A percentile compares a stretch with the other conserved stretches of the same genome.
These are phyloP conservation scores for Schizothorax lantsangensis DNA, from an alignment of 2,797 vertebrate species.

Conservation along the genomic window DNA sequence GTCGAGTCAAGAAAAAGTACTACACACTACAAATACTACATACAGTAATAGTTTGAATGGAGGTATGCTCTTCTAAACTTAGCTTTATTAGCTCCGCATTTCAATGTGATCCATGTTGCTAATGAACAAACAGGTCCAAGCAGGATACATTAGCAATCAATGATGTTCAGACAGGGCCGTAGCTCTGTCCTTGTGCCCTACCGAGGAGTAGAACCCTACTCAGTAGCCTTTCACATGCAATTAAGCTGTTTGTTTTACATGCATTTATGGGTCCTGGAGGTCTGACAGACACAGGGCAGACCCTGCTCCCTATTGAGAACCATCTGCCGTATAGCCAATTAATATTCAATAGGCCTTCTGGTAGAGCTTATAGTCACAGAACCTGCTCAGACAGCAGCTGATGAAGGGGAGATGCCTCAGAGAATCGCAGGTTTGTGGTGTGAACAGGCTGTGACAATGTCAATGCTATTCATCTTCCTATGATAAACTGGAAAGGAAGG, in stretches of 20 bases:
- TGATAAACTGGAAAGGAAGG: neutral
- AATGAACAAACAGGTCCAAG: neutral
- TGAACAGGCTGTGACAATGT: conserved; percentile 8
- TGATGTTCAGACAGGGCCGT: conserved; percentile 1
- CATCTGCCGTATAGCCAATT: conserved; percentile 85
- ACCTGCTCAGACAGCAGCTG: conserved; percentile 47
- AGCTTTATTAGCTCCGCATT: conserved; percentile 1
- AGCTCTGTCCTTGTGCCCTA: conserved; percentile 43
- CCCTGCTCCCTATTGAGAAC: conserved; percentile 79
- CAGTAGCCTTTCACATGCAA: conserved; percentile 87
- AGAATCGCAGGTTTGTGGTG: conserved; percentile 10
- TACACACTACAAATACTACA: too few relatives aligned
- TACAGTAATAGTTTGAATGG: neutral
- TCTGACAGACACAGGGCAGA: conserved; percentile 85
- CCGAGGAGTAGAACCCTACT: conserved; percentile 65
- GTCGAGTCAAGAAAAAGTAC: neutral
- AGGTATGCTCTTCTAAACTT: neutral
- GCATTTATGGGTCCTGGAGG: conserved; percentile 89
- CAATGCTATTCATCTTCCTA: conserved; percentile 7
- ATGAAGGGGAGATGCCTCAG: conserved; percentile 32
- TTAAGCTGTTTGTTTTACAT: conserved; percentile 93
- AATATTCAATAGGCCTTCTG: conserved; percentile 84
- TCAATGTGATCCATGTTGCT: neutral
- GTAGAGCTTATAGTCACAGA: conserved; percentile 64
- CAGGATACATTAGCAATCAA: conserved; percentile 47